phyloP scores from a whole-genome alignment of 2,797 vertebrate genomes.

The Lindbergichthys nudifrons region DNA sequence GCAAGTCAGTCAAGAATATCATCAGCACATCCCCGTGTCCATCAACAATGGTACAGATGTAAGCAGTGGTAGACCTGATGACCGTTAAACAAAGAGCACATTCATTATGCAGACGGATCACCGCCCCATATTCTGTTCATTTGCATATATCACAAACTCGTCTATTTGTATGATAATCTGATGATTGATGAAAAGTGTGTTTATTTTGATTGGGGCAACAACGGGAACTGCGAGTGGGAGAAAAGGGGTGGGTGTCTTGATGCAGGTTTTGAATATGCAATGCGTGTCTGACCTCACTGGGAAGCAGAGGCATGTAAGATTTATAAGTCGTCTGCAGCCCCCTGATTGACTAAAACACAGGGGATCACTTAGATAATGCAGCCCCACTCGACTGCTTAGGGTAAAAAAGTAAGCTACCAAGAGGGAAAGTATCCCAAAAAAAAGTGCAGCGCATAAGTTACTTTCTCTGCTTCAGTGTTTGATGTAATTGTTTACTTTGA shows the following conservation, averaged over 20 bases:
- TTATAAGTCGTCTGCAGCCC: slow-evolving; percentile 77
- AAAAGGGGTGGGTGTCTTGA: slow-evolving; percentile 67
- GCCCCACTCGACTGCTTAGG: slow-evolving; percentile 52
- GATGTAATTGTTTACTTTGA: slow-evolving; percentile 58
- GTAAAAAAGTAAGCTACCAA: slow-evolving; percentile 49
- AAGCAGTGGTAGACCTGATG: slow-evolving; percentile 69
- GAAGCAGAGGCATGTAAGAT: slow-evolving; percentile 79
- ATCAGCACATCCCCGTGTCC: slow-evolving; percentile 67
- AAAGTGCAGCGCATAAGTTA: slow-evolving; percentile 23
- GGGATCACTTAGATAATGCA: slow-evolving; percentile 81
- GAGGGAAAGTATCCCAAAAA: slow-evolving; percentile 12
- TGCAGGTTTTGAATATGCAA: slow-evolving; percentile 81
- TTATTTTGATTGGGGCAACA: slow-evolving; percentile 63
- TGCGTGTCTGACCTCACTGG: slow-evolving; percentile 76
- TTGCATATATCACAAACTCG: slow-evolving; percentile 76
- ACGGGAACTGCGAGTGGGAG: slow-evolving; percentile 22
- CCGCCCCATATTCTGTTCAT: slow-evolving; percentile 62
- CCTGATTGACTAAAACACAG: slow-evolving; percentile 81
- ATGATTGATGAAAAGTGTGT: slow-evolving; percentile 61
- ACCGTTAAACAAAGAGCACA: slow-evolving; percentile 74
- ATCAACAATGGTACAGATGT: slow-evolving; percentile 78
- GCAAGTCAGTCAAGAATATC: slow-evolving; percentile 75
- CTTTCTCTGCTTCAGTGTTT: slow-evolving; percentile 34
- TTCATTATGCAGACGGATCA: slow-evolving; percentile 80
- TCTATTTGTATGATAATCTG: slow-evolving; percentile 80